Evolutionary conservation across 2,888 invertebrate species (phyloP).

Genomic region (Syritta pipiens): DNA sequence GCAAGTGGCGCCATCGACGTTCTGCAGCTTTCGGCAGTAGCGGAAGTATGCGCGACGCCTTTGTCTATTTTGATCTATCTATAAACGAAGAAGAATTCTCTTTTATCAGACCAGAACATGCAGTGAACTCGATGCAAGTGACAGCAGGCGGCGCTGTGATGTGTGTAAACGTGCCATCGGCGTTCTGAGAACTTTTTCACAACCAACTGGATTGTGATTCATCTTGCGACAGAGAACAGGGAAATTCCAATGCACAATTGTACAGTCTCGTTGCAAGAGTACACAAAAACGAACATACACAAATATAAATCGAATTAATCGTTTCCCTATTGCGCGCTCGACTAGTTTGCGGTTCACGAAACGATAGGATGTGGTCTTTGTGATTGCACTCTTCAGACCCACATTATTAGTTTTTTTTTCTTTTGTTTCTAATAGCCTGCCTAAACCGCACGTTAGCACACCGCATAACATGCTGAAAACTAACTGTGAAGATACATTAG

Average conservation of each 20-base stretch:
- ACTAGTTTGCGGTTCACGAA: too few relatives aligned
- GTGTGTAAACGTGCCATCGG: slow-evolving; percentile 19
- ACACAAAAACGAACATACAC: too few relatives aligned
- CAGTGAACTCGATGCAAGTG: slow-evolving; percentile 35
- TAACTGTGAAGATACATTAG: slow-evolving; percentile 16
- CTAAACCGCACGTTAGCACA: too few relatives aligned
- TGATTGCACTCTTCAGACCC: too few relatives aligned
- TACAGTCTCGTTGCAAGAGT: too few relatives aligned
- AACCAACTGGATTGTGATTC: slow-evolving; percentile 15
- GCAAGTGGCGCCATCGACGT: slow-evolving; percentile 52
- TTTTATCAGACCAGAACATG: slow-evolving; percentile 21
- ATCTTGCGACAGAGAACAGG: neutral
- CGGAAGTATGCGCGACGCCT: slow-evolving; percentile 44
- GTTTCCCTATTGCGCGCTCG: slow-evolving; percentile 1
- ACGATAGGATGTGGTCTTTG: too few relatives aligned
- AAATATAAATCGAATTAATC: too few relatives aligned
- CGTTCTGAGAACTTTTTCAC: slow-evolving; percentile 15
- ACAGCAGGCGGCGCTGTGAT: slow-evolving; percentile 6
- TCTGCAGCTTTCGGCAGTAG: slow-evolving; percentile 12
- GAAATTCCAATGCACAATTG: slow-evolving; percentile 34
- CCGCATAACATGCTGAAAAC: too few relatives aligned
- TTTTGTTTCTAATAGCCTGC: too few relatives aligned
- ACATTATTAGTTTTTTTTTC: too few relatives aligned
- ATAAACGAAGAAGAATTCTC: neutral
- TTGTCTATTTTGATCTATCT: slow-evolving; percentile 41